Conservation (phyloP, 23 tunicate genomes). For the Botrylloides violaceus region DNA sequence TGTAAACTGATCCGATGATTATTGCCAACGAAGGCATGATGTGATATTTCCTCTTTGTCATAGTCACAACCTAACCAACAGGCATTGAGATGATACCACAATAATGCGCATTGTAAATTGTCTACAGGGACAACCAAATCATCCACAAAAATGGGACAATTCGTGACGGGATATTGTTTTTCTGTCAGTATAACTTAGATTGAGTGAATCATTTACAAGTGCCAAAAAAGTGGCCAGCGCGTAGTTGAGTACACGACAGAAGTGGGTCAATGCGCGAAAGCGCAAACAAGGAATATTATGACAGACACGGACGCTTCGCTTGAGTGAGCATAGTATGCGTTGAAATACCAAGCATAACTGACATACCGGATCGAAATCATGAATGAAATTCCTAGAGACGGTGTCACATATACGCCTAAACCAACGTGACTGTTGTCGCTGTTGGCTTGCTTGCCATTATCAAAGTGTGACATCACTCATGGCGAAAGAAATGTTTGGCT, state of each 20-base stretch:
- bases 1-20: too few species aligned
- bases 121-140: too few species aligned
- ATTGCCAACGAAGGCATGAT: too few species aligned
- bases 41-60: too few species aligned
- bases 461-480: neutral
- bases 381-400: neutral
- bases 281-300: constrained; percentile 1
- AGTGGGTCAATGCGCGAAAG: constrained; percentile 1
- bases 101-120: too few species aligned
- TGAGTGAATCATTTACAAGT: neutral
- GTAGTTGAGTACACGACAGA: neutral
- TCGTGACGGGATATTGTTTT: too few species aligned
- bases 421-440: neutral
- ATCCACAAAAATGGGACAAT: too few species aligned
- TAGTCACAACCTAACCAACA: too few species aligned
- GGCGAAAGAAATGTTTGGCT: neutral
- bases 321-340: neutral
- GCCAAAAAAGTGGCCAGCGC: constrained; percentile 3
- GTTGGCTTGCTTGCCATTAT: neutral
- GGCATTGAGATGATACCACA: too few species aligned
- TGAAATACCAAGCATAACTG: neutral
- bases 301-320: neutral
- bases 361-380: neutral
- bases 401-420: neutral
- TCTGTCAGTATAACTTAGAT: too few species aligned